A percentile compares a stretch with the other conserved stretches of the same genome.
These are phyloP conservation scores for Nannobrachium achirus DNA, from an alignment of 2,113 vertebrate species.

Conservation along the genomic window DNA sequence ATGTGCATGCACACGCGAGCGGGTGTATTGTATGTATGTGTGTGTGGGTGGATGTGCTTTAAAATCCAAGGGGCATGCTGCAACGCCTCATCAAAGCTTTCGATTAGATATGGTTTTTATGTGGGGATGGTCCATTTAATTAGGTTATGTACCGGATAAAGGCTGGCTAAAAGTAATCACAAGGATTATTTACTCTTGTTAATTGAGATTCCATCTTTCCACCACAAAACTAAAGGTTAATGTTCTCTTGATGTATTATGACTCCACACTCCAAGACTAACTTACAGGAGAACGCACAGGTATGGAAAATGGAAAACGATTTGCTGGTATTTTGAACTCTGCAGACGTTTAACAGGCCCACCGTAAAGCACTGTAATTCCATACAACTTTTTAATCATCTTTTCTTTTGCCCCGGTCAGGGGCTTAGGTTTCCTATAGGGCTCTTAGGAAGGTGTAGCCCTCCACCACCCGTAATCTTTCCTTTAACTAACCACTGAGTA, in stretches of 20 bases:
- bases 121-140: slow-evolving; percentile 80
- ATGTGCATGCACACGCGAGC: slow-evolving; percentile 7
- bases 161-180: slow-evolving; percentile 79
- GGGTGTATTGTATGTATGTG: slow-evolving; percentile 13
- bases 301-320: slow-evolving; percentile 31
- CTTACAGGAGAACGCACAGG: slow-evolving; percentile 42
- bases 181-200: slow-evolving; percentile 84
- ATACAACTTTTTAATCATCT: slow-evolving; percentile 55
- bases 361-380: slow-evolving; percentile 41
- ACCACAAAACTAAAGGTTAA: slow-evolving; percentile 80
- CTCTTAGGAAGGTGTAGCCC: slow-evolving; percentile 41
- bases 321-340: slow-evolving; percentile 52
- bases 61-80: slow-evolving; percentile 46
- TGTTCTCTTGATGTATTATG: slow-evolving; percentile 73
- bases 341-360: slow-evolving; percentile 29
- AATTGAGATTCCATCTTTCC: slow-evolving; percentile 80
- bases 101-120: slow-evolving; percentile 80
- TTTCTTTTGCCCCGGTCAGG: slow-evolving; percentile 48
- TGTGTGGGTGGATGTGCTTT: slow-evolving; percentile 39
- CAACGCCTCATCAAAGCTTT: slow-evolving; percentile 65
- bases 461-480: slow-evolving; percentile 52
- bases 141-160: slow-evolving; percentile 78
- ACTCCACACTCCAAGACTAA: slow-evolving; percentile 53
- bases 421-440: slow-evolving; percentile 44
- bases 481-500: slow-evolving; percentile 49